Percentiles rank a stretch among this genome's conserved stretches.
Evolutionary conservation across 1,140 invertebrate species (phyloP).

Genomic region (Diorhabda carinulata): DNA sequence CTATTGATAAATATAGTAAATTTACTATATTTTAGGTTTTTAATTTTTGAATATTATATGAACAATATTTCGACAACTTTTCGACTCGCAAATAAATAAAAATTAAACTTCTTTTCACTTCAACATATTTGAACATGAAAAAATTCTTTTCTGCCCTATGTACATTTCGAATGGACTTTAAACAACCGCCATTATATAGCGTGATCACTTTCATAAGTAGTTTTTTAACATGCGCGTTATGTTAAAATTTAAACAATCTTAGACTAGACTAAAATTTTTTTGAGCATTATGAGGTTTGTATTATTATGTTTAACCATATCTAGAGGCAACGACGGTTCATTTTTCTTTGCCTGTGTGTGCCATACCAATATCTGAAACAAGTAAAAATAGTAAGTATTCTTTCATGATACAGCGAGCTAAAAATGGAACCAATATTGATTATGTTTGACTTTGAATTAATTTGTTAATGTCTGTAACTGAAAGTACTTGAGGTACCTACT

Average conservation of each 20-base stretch:
- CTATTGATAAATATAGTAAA: too few relatives aligned
- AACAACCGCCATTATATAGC: not conserved
- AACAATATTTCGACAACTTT: too few relatives aligned
- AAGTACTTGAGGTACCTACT: not conserved
- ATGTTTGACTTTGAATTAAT: not conserved
- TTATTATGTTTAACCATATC: conserved; percentile 58
- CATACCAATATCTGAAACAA: conserved; percentile 71
- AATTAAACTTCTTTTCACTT: too few relatives aligned
- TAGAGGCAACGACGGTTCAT: conserved; percentile 57
- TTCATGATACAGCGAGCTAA: not conserved
- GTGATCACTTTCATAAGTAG: not conserved
- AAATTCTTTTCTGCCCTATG: conserved; percentile 11
- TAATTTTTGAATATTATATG: too few relatives aligned
- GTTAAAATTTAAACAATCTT: conserved; percentile 9
- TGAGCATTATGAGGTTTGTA: conserved; percentile 61
- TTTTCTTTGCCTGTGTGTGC: conserved; percentile 84
- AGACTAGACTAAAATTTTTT: conserved; percentile 49
- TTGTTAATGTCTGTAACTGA: not conserved
- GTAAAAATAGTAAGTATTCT: not conserved
- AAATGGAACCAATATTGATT: not conserved
- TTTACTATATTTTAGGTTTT: too few relatives aligned
- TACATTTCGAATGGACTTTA: conserved; percentile 5
- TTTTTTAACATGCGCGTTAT: not conserved
- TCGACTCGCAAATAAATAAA: too few relatives aligned
- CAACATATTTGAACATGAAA: not conserved